These are phyloP conservation scores for Siphlonurus alternatus DNA, from an alignment of 2,888 invertebrate species.

Conservation along the genomic window DNA sequence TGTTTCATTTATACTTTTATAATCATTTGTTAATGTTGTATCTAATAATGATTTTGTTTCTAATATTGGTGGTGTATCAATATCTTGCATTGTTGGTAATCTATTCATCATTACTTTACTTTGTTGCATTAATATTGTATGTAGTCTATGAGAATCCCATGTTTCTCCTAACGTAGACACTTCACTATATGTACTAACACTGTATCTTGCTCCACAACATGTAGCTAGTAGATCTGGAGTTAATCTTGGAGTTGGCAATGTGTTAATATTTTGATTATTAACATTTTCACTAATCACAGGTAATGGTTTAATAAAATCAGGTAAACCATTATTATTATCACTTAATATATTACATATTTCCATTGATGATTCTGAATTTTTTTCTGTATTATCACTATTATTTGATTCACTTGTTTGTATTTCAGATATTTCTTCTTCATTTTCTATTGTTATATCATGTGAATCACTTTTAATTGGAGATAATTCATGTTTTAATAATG, in stretches of 20 bases:
- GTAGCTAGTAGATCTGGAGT: not conserved
- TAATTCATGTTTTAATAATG: not conserved
- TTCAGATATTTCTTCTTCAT: too few species aligned
- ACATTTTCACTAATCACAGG: not conserved
- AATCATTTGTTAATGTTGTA: not conserved
- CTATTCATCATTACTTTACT: not conserved
- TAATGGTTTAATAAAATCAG: not conserved
- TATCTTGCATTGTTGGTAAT: not conserved
- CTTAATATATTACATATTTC: not conserved
- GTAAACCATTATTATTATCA: too few species aligned
- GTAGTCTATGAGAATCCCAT: conserved; percentile 16
- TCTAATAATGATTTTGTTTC: not conserved
- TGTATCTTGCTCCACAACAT: not conserved
- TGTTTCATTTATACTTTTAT: not conserved
- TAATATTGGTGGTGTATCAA: not conserved
- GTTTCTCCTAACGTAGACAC: conserved; percentile 8
- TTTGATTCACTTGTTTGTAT: too few species aligned
- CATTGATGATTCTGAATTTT: not conserved
- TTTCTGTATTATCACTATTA: not conserved
- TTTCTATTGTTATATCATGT: too few species aligned
- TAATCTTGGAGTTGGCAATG: not conserved
- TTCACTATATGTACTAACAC: not conserved
- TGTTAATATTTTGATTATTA: not conserved
- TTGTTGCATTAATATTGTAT: not conserved
- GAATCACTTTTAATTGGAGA: not conserved